Evolutionary conservation across 2,888 invertebrate genomes (phyloP).

Genomic region (Steinernema hermaphroditum): DNA sequence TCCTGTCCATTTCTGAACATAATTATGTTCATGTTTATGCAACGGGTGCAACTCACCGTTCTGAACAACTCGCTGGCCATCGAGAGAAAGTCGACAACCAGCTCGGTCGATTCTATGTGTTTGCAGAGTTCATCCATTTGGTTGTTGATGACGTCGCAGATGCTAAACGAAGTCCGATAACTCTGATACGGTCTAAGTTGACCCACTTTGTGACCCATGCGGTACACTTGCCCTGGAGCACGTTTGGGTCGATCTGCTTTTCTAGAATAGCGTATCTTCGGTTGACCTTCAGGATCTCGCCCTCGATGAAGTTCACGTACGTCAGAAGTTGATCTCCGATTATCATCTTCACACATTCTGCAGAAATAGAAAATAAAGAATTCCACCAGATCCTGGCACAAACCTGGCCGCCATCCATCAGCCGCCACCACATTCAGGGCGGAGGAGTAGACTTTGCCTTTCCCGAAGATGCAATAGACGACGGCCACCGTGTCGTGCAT

Average conservation of each 20-base stretch:
- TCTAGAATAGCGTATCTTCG: conserved; percentile 32
- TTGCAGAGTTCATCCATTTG: conserved; percentile 54
- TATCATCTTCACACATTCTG: conserved; percentile 36
- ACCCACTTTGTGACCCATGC: conserved; percentile 13
- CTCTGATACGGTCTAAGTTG: not conserved
- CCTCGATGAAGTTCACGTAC: conserved; percentile 30
- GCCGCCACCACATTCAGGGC: conserved; percentile 40
- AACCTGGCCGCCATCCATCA: conserved; percentile 49
- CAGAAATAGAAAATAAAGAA: conserved; percentile 15
- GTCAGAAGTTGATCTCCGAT: conserved; percentile 41
- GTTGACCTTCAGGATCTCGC: conserved; percentile 44
- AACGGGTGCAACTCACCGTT: conserved; percentile 35
- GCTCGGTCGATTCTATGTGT: conserved; percentile 56
- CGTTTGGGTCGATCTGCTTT: not conserved
- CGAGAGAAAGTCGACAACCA: conserved; percentile 58
- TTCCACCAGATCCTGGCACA: not conserved
- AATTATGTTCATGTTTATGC: not conserved
- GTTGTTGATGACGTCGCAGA: conserved; percentile 11
- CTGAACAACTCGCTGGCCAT: conserved; percentile 52
- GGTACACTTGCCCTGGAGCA: conserved; percentile 6
- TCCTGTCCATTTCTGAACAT: conserved; percentile 52
- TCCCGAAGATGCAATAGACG: conserved; percentile 47
- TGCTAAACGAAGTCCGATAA: not conserved
- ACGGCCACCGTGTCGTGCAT: conserved; percentile 42
- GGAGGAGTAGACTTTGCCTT: conserved; percentile 38